Evolutionary conservation across 2,113 vertebrate genomes (phyloP).

Genomic region (Antechinus flavipes): DNA sequence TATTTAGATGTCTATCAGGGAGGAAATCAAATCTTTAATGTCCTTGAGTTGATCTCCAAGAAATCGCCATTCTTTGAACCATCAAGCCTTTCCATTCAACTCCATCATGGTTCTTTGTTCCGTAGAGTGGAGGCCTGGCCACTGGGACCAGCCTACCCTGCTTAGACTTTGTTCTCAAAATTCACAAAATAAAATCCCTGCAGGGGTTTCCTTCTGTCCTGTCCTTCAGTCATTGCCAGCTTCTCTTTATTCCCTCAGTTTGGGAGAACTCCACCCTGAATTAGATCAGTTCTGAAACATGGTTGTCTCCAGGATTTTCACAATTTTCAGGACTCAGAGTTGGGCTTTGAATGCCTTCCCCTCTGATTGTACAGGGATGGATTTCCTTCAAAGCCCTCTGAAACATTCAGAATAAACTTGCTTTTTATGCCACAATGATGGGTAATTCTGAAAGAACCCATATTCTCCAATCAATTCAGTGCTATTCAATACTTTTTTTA

Average conservation of each 20-base stretch:
- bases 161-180: neutral
- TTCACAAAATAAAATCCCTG: neutral
- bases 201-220: neutral
- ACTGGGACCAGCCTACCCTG: neutral
- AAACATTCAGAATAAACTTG: neutral
- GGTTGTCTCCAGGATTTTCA: neutral
- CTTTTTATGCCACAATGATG: neutral
- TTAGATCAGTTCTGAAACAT: neutral
- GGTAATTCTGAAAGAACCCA: neutral
- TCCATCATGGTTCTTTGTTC: neutral
- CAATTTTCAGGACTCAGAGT: neutral
- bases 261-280: neutral
- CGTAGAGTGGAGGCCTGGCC: neutral
- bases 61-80: neutral
- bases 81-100: neutral
- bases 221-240: neutral
- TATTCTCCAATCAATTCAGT: neutral
- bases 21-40: neutral
- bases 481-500: neutral
- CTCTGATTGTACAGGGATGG: neutral
- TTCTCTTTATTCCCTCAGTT: neutral
- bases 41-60: neutral
- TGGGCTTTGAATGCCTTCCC: neutral
- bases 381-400: neutral
- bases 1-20: neutral